Evolutionary conservation across 2,888 invertebrate species (phyloP).

Genomic region (Amphiduros pacificus): DNA sequence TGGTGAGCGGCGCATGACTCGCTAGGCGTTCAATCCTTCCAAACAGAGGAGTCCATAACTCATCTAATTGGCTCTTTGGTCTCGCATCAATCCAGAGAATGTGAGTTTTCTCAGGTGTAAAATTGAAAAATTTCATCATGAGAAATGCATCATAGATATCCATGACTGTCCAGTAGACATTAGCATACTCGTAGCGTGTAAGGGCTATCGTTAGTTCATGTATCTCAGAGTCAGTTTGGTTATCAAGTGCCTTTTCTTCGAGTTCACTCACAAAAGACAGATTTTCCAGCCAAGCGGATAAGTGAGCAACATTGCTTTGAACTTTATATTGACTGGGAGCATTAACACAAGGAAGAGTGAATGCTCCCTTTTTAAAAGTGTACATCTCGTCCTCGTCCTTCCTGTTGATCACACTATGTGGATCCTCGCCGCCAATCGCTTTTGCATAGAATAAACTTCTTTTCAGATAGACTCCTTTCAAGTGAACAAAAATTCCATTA

Average conservation of each 20-base stretch:
- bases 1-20: conserved; percentile 29
- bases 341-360: conserved; percentile 7
- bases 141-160: conserved; percentile 34
- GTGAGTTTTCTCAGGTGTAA: conserved; percentile 30
- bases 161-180: conserved; percentile 20
- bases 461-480: background rate
- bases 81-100: conserved; percentile 53
- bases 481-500: background rate
- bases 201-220: conserved; percentile 26
- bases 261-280: background rate
- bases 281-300: background rate
- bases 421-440: conserved; percentile 30
- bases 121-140: conserved; percentile 30
- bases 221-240: background rate
- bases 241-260: background rate
- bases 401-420: conserved; percentile 31
- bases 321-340: background rate
- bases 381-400: conserved; percentile 31
- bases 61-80: conserved; percentile 47
- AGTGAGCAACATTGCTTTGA: too few relatives aligned
- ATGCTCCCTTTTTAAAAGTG: conserved; percentile 24
- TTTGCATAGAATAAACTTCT: background rate
- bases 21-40: conserved; percentile 38
- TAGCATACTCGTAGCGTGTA: conserved; percentile 18
- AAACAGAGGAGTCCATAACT: conserved; percentile 47